Base-by-base conservation (phyloP, 2,888 invertebrate species). In the Ophonus ardosiacus region DNA sequence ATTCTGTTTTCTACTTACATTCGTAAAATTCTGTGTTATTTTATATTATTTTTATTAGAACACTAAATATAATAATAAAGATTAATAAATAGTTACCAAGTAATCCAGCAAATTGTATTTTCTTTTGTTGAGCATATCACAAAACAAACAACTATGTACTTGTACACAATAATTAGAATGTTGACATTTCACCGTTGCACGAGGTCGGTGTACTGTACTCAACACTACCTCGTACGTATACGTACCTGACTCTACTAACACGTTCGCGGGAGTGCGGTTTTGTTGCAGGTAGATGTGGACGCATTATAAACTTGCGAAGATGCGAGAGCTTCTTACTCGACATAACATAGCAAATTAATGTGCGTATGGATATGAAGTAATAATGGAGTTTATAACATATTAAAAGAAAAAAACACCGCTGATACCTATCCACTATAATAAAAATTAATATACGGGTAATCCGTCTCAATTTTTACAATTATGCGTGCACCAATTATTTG, bases 181-280 rank as follows among this genome's bases (percentile, higher is more conserved):
- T 84, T 78, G 78, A 84, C 84, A 84, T 84, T 78, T 78, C 63
- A 65, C 76, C 63, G 74, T 76, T 31, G 40, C 43, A 17, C 21
- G 78, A 63, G 84, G 84, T 84, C 84, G 84, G 43, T 84, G 84
- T 78, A 84, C 84, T 78, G 43, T 57, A 51, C 15, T 31, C 31
- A 31, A 31, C 17, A 24, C 59, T 43, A 10, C 51, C 17, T 17
- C 7, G 31, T 78, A 21, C 57, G 21, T 31, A 31, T 78, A 21
- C 57, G 21, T 31, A 31, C 31, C 40, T 71, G 43, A 71, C 43
- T 71, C 10, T 51, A 51, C 43, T 13, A 13, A 51, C 10, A 10
- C 8, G 43, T 51, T 51, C 10, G 43, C 43, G 31, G 43, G 43
- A 51, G 43, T 51, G 43, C 43, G 13, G 10, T 7, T 51, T 10